phyloP scores from a whole-genome alignment of 1,140 invertebrate species.

The Helicorthomorpha holstii region DNA sequence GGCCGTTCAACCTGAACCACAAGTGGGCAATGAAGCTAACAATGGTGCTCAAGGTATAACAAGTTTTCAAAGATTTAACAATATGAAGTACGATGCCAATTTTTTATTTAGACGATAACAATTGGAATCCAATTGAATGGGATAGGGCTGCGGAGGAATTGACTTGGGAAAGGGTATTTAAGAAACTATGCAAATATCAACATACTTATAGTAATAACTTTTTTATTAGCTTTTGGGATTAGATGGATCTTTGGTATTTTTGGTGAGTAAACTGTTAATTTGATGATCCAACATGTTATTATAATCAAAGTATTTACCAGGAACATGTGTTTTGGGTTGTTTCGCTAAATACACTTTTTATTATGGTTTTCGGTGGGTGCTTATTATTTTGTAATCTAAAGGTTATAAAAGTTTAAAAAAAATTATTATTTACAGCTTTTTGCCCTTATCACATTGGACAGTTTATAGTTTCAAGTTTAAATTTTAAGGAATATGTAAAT shows the following conservation, averaged over 20 bases:
- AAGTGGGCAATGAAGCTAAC: neutral
- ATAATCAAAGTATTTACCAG: constrained; percentile 17
- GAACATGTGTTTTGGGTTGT: constrained; percentile 99
- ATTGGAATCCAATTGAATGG: constrained; percentile 98
- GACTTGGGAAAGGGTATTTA: constrained; percentile 65
- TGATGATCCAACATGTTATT: neutral
- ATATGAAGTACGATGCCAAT: constrained; percentile 5
- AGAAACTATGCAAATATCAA: neutral
- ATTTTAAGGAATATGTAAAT: constrained; percentile 45
- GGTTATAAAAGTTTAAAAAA: neutral
- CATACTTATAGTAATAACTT: neutral
- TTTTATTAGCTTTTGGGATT: constrained; percentile 61
- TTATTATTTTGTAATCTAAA: neutral
- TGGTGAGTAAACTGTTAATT: constrained; percentile 28
- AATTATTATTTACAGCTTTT: constrained; percentile 55
- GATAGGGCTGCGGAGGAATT: constrained; percentile 91
- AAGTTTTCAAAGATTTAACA: constrained; percentile 2
- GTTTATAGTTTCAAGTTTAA: constrained; percentile 54
- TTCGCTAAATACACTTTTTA: constrained; percentile 90
- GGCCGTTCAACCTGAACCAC: constrained; percentile 1
- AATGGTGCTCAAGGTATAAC: constrained; percentile 34
- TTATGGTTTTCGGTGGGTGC: constrained; percentile 45
- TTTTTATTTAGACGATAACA: constrained; percentile 45
- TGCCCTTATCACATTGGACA: constrained; percentile 91
- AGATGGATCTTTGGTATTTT: constrained; percentile 89